These are phyloP conservation scores for Aplidium turbinatum DNA, from an alignment of 23 tunicate species.

Conservation along the genomic window DNA sequence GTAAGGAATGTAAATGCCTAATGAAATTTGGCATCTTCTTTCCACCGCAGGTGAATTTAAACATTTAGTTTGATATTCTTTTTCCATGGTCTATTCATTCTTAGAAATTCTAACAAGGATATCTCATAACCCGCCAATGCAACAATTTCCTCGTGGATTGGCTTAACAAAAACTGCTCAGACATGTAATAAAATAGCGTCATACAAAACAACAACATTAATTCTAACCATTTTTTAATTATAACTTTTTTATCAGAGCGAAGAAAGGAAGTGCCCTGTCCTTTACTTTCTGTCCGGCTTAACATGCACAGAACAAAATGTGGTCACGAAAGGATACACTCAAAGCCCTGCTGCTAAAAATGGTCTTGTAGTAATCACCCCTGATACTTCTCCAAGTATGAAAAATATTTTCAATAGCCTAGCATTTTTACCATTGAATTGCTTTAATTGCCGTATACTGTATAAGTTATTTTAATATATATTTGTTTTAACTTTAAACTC, in stretches of 20 bases:
- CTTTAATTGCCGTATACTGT: not conserved
- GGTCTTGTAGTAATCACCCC: constrained; percentile 90
- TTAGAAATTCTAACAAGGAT: no score
- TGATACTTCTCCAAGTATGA: constrained; percentile 91
- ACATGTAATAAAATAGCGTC: no score
- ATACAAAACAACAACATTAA: no score
- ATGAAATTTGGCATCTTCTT: constrained; percentile 87
- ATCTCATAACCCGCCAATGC: no score
- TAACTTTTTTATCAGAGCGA: constrained; percentile 38
- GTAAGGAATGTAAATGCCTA: constrained; percentile 83
- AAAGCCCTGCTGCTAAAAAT: constrained; percentile 78
- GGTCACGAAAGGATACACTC: constrained; percentile 80
- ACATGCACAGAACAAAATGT: constrained; percentile 98
- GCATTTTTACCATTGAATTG: no score
- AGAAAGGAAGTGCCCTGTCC: constrained; percentile 85
- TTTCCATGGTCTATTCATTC: no score
- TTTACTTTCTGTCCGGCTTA: constrained; percentile 88
- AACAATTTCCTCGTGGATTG: no score
- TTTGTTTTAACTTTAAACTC: not conserved
- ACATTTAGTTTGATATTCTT: no score
- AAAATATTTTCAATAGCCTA: not conserved
- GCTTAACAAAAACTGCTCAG: no score
- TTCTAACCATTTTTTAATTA: no score
- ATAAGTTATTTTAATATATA: not conserved
- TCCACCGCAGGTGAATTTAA: constrained; percentile 70